phyloP scores from a whole-genome alignment of 1,140 invertebrate genomes.

The Heliconius melpomene region DNA sequence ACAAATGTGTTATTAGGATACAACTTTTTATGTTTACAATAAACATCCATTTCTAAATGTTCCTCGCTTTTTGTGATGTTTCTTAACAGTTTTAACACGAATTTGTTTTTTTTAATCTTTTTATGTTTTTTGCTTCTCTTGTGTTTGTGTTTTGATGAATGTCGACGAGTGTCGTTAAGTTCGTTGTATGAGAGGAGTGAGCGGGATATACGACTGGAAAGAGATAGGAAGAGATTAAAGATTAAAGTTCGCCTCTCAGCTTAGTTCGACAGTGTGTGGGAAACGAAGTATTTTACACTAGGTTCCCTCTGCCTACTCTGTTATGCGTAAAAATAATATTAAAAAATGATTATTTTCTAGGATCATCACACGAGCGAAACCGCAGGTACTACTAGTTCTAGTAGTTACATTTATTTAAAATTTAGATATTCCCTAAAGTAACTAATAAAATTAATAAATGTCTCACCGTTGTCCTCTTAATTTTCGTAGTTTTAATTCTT shows the following conservation, averaged over 20 bases:
- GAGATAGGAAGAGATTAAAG: neutral
- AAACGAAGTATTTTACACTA: too few relatives aligned
- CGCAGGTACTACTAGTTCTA: too few relatives aligned
- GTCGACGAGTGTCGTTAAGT: constrained; percentile 20
- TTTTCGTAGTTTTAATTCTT: constrained; percentile 45
- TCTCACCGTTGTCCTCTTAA: constrained; percentile 53
- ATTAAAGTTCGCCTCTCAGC: too few relatives aligned
- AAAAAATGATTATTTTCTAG: too few relatives aligned
- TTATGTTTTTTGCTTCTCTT: constrained; percentile 39
- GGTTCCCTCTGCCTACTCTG: too few relatives aligned
- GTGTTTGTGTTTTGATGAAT: constrained; percentile 29
- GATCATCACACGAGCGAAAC: too few relatives aligned
- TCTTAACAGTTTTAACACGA: constrained; percentile 56
- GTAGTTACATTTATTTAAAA: too few relatives aligned
- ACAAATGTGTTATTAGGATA: constrained; percentile 70
- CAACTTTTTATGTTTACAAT: constrained; percentile 56
- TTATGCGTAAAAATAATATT: too few relatives aligned
- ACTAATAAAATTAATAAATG: neutral
- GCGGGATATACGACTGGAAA: constrained; percentile 56
- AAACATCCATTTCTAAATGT: constrained; percentile 65
- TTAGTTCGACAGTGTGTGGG: too few relatives aligned
- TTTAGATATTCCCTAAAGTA: too few relatives aligned
- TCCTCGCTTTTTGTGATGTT: constrained; percentile 43
- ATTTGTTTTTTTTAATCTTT: constrained; percentile 61
- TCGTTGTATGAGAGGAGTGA: constrained; percentile 56